phyloP scores from a whole-genome alignment of 2,113 vertebrate species.

The Rhagologus leucostigma region DNA sequence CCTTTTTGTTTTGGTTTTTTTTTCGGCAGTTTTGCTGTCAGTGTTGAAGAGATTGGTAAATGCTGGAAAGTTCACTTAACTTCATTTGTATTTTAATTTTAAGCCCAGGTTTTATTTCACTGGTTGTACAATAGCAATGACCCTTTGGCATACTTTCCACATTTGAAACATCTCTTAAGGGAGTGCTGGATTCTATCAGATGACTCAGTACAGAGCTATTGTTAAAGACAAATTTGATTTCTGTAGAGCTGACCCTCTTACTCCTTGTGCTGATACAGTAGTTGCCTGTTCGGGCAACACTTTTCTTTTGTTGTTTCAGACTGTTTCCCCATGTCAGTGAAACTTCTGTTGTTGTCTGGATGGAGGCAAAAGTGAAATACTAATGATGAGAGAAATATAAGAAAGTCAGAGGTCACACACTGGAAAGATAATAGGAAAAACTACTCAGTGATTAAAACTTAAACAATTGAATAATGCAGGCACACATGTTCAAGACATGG shows the following conservation, averaged over 20 bases:
- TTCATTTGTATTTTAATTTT: not conserved
- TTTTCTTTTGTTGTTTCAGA: not conserved
- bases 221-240: not conserved
- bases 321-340: not conserved
- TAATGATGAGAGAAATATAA: not conserved
- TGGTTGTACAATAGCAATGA: fast-evolving
- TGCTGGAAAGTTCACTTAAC: not conserved
- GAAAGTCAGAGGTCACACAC: not conserved
- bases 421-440: not conserved
- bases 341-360: not conserved
- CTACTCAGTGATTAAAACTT: not conserved
- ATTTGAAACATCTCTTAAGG: not conserved
- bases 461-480: not conserved
- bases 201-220: not conserved
- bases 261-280: not conserved
- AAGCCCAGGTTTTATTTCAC: not conserved
- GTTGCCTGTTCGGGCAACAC: not conserved
- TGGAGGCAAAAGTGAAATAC: not conserved
- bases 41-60: not conserved
- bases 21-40: not conserved
- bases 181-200: not conserved
- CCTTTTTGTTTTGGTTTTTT: not conserved
- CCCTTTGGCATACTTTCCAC: not conserved
- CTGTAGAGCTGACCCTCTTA: not conserved
- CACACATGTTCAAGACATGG: fast-evolving